Base-by-base conservation (phyloP, 1,140 invertebrate genomes). In the Diplogasteroides magnus region DNA sequence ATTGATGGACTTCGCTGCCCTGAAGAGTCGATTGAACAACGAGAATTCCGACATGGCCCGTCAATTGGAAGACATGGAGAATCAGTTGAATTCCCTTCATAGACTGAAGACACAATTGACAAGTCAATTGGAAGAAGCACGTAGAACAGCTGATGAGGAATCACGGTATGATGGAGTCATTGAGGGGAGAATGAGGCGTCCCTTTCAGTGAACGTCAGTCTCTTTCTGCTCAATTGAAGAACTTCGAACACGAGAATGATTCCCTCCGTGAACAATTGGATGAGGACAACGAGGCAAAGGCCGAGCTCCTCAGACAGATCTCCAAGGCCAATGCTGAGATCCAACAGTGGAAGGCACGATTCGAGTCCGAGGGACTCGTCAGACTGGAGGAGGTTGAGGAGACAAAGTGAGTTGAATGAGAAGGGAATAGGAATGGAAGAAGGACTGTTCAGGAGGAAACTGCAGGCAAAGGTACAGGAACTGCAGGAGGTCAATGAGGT, bases 341-440 rank as follows among this genome's bases (percentile, higher is more conserved):
- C 60, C 93, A 97, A 86, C 85, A 94, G 64, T 97, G 94, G 94
- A 89, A 94, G 77, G 90, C 91, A 83, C 97, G 97, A 85, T 97
- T 94, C 88, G 94, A 98, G 84, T 91, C 90, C 79, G 94, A 97
- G 85, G 94, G 94, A 81, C 89, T 97, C 75, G 92, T 93, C 71
- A 88, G 93, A 76, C 90, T 94, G 77, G 95, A 98, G 86, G 96
- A 98, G 86, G 89, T 98, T 74, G 96, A 98, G 84, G 96, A 97
- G 86, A 90, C 94, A 80, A 98, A 97, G 88, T 86, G 78, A 29
- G 37, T 11, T 11, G 6, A 19, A 6, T 48, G 37, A 48, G 37
- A 48, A 48, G 6, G 37, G 6, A 11, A 48, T 48, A 48, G 19
- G 19, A 48, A 48, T 48, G 37, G 6, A 19, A 48, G 37, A 6